Evolutionary conservation across 1,140 invertebrate species (phyloP), one percentile per base, ranked within the genome.

Genomic region (Triops longicaudatus): DNA sequence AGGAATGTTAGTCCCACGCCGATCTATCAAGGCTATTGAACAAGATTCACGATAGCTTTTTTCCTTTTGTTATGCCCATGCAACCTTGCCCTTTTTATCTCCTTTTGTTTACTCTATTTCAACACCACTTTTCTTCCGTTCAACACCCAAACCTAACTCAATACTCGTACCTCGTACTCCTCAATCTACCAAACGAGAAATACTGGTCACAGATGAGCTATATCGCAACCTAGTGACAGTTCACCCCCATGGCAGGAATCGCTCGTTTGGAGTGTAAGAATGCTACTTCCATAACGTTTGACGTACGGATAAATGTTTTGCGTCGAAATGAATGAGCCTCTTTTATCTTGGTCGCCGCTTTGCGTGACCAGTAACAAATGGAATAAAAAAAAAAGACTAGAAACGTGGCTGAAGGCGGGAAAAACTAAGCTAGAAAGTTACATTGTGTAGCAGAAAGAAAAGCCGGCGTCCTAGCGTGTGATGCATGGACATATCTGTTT

Each of bases 401-500:
- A 22, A 63, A 22, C 50, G 50, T 22, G 50, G 31, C 7, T 37
- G 31, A 7, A 37, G 31, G 31, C 31, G 14, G n/a, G 50, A 63
- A 63, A 63, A 63, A 63, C 17, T 63, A 63, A 17, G 50, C 17
- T 14, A 63, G 50, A 63, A 63, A 63, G 50, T 63, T 14, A 17
- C 50, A 63, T 63, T 7, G 50, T 22, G 5, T 5, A 17, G 22
- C 14, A 63, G 6, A 63, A 63, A 14, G 9, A 63, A 63, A 63
- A 63, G 50, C 50, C 50, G 9, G 50, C 50, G 50, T 63, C 50
- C 50, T 63, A 63, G 50, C 50, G 50, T 63, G 50, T 63, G 50
- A 63, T 63, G 50, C 50, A 63, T 63, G 50, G n/a, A 63, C 50
- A 63, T 63, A 63, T 63, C 50, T 63, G 50, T 63, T 63, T 63